A percentile compares a stretch with the other conserved stretches of the same genome.
Conservation (phyloP, 1,140 invertebrate genomes). For the Hycleus cichorii region DNA sequence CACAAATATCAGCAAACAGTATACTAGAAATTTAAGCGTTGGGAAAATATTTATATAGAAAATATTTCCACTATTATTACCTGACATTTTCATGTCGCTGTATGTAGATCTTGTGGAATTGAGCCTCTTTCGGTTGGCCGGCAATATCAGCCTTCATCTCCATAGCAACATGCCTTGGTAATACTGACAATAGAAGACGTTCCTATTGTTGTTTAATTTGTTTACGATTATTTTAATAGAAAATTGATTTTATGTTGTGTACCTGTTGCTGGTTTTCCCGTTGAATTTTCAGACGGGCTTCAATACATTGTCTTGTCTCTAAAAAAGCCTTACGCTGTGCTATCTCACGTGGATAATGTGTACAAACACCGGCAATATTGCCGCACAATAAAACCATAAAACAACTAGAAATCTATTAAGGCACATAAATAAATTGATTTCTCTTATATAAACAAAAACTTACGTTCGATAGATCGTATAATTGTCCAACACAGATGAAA, state of each 20-base stretch:
- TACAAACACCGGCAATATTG: conserved; percentile 84
- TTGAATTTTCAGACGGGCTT: conserved; percentile 84
- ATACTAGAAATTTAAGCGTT: conserved; percentile 55
- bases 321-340: conserved; percentile 89
- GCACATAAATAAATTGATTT: not conserved
- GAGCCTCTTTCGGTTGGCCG: conserved; percentile 80
- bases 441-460: conserved; percentile 4
- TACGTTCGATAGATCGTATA: conserved; percentile 23
- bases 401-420: conserved; percentile 42
- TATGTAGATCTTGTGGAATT: conserved; percentile 98
- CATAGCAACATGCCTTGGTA: conserved; percentile 92
- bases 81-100: conserved; percentile 93
- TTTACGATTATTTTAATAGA: too few species aligned
- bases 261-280: conserved; percentile 96
- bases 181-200: conserved; percentile 81
- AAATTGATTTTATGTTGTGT: conserved; percentile 25
- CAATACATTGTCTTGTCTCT: conserved; percentile 90
- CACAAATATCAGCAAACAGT: conserved; percentile 96
- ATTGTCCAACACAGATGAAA: conserved; percentile 36
- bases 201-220: conserved; percentile 53
- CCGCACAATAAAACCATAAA: conserved; percentile 63
- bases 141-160: conserved; percentile 97
- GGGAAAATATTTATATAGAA: not conserved
- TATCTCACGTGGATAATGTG: conserved; percentile 85
- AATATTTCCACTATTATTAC: conserved; percentile 45